phyloP scores from a whole-genome alignment of 1,140 invertebrate genomes.

The Hyles euphorbiae region DNA sequence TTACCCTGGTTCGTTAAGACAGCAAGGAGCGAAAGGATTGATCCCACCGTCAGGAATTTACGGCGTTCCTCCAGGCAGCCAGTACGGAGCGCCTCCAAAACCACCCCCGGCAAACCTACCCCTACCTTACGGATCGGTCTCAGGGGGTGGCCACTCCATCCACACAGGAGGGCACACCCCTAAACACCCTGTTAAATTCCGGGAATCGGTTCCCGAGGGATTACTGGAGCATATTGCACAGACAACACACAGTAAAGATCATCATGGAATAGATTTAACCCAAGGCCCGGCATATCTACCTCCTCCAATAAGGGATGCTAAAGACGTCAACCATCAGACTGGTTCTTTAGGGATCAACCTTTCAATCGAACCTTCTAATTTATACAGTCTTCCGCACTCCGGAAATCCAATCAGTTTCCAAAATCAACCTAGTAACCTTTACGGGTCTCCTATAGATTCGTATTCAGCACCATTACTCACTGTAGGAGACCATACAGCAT shows the following conservation, averaged over 20 bases:
- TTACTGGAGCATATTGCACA: constrained; percentile 79
- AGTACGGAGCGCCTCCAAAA: constrained; percentile 75
- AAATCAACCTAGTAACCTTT: constrained; percentile 45
- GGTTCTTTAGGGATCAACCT: constrained; percentile 39
- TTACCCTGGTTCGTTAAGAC: constrained; percentile 68
- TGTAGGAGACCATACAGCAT: constrained; percentile 67
- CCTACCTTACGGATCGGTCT: constrained; percentile 62
- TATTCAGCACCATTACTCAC: constrained; percentile 70
- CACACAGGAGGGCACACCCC: constrained; percentile 70
- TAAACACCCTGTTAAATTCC: constrained; percentile 79
- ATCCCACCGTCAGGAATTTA: constrained; percentile 76
- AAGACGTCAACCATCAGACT: constrained; percentile 45
- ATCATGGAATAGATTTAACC: constrained; percentile 58
- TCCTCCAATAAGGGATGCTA: constrained; percentile 77
- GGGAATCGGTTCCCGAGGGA: constrained; percentile 81
- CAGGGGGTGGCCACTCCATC: constrained; percentile 60
- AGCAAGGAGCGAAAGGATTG: constrained; percentile 71
- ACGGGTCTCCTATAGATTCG: constrained; percentile 72
- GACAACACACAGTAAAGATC: constrained; percentile 75
- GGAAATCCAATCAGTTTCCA: constrained; percentile 62
- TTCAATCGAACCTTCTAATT: constrained; percentile 65
- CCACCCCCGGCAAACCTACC: constrained; percentile 62
- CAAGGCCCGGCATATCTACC: constrained; percentile 78
- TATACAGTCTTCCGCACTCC: constrained; percentile 71
- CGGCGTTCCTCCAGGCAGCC: constrained; percentile 72